Base-by-base conservation (phyloP, 2,888 invertebrate species). In the Campoletis raptor region DNA sequence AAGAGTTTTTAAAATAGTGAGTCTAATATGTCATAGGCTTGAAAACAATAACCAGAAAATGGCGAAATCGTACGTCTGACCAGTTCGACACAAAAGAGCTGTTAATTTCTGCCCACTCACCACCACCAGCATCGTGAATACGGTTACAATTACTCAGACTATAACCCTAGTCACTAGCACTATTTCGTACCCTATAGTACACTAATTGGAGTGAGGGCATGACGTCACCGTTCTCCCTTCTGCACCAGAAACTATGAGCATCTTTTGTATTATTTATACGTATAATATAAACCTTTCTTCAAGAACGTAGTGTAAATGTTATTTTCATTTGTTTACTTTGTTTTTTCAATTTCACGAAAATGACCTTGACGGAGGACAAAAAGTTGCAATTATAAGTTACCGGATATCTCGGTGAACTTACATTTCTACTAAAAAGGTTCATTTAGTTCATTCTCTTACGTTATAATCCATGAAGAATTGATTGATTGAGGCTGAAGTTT, bases 71-170 rank as follows among this genome's bases (percentile, higher is more conserved):
- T 91, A 90, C 91, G 91, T 90, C 89, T 67, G 30, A 21, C 42
- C 42, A 21, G 52, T 40, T 40, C n/a, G 10, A 18, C 89, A 91
- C 93, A 92, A 93, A 92, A 91, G 92, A 91, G 91, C 92, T 92
- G 93, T 93, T 93, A 93, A 93, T 93, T 92, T 92, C 91, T 90
- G 91, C 90, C 92, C 89, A 90, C 85, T 90, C 90, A 89, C 91
- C 88, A 90, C 90, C 87, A 69, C 66, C 30, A 69, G 64, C 36
- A 15, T 24, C 70, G 76, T 37, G 57, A 70, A 42, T 70, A n/a
- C 57, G 54, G n/a, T 67, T 21, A 24, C 37, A 36, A 37, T 9
- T 64, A 64, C 18, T 12, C 15, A n/a, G n/a, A 52, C 8, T 21
- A 18, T 3, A 48, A 18, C 18, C 48, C 48, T 48, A 3, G 30